Percentiles rank a stretch among this genome's conserved stretches.
phyloP scores from a whole-genome alignment of 2,797 vertebrate species.

The Echiichthys vipera region DNA sequence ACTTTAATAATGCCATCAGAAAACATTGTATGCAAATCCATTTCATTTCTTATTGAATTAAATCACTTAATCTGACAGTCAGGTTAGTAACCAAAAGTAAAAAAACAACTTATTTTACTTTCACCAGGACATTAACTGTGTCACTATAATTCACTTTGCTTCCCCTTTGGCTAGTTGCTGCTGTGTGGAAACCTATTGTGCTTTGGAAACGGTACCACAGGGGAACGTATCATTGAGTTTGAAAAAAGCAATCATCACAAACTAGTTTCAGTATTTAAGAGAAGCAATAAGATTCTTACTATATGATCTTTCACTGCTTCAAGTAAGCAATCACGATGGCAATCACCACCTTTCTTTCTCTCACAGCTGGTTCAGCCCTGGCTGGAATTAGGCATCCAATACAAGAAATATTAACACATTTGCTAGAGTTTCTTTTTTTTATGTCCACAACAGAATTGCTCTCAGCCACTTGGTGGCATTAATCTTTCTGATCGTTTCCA shows the following conservation, averaged over 20 bases:
- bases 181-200: not conserved
- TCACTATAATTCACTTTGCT: not conserved
- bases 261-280: conserved; percentile 3
- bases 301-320: conserved; percentile 7
- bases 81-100: too few species aligned
- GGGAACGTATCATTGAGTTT: not conserved
- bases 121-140: too few species aligned
- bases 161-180: not conserved
- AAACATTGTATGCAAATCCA: not conserved
- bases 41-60: not conserved
- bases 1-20: not conserved
- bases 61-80: not conserved
- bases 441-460: conserved; percentile 20
- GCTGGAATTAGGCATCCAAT: conserved; percentile 13
- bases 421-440: conserved; percentile 33
- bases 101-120: too few species aligned
- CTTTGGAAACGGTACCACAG: not conserved
- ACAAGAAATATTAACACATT: conserved; percentile 31
- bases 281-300: not conserved
- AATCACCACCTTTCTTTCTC: not conserved
- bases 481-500: conserved; percentile 49
- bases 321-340: not conserved
- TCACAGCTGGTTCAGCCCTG: conserved; percentile 7
- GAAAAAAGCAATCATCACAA: conserved; percentile 18
- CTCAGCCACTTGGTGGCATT: conserved; percentile 13